These are phyloP conservation scores for Corvus moneduloides DNA, from an alignment of 2,113 vertebrate species.

Conservation along the genomic window DNA sequence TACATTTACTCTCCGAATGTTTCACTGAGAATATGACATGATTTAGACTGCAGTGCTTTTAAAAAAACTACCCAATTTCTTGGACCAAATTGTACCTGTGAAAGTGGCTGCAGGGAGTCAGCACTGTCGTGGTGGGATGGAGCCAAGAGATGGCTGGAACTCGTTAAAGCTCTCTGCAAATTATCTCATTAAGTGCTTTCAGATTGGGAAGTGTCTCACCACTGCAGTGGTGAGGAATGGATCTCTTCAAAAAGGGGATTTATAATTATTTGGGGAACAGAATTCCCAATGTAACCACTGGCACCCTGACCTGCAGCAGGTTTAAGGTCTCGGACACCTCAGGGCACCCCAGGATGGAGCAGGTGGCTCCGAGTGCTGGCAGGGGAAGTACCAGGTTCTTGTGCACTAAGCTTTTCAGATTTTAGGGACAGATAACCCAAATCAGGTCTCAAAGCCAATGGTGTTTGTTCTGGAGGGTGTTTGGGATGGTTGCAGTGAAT, in stretches of 20 bases:
- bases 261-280: not conserved
- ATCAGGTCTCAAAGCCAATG: fast-evolving
- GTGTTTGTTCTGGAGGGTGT: fast-evolving
- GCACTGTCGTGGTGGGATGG: fast-evolving
- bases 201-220: not conserved
- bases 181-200: not conserved
- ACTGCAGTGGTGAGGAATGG: not conserved
- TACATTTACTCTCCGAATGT: not conserved
- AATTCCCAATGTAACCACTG: not conserved
- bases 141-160: not conserved
- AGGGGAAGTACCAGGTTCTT: fast-evolving
- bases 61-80: not conserved
- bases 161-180: not conserved
- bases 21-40: not conserved
- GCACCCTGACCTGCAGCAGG: fast-evolving
- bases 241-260: not conserved
- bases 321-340: fast-evolving
- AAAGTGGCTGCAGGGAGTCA: not conserved
- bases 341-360: not conserved
- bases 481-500: not conserved
- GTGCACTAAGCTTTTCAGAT: fast-evolving
- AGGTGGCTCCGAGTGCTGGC: not conserved
- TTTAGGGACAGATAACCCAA: not conserved
- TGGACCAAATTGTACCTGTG: not conserved
- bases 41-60: not conserved